A percentile compares a stretch with the other conserved stretches of the same genome.
phyloP scores from a whole-genome alignment of 2,797 vertebrate species.

The Pseudotriccus pelzelni region DNA sequence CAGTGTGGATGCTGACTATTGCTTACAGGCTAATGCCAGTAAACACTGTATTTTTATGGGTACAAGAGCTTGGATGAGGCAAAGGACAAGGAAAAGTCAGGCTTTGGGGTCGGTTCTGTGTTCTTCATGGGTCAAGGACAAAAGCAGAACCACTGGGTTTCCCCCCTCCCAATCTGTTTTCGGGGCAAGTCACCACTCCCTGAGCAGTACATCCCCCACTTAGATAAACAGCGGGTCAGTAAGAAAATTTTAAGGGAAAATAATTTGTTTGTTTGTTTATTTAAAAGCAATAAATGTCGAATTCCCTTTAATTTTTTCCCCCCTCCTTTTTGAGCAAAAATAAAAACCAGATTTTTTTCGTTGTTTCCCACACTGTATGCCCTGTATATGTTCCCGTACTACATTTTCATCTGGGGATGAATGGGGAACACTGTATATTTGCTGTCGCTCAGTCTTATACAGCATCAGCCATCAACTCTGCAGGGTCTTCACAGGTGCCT shows the following conservation, averaged over 20 bases:
- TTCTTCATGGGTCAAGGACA: neutral
- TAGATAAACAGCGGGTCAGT: too few species aligned
- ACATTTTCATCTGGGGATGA: neutral
- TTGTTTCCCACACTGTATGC: neutral
- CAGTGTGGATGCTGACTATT: neutral
- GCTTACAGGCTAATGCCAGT: neutral
- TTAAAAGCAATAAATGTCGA: neutral
- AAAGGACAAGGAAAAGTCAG: neutral
- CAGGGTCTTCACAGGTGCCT: neutral
- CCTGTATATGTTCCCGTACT: neutral
- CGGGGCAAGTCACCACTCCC: neutral
- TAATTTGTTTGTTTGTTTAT: neutral
- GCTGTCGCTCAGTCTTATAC: neutral
- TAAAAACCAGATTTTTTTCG: fast-evolving
- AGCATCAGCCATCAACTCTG: neutral
- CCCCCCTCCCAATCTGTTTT: neutral
- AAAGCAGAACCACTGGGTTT: neutral
- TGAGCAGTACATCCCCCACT: neutral
- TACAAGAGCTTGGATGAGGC: neutral
- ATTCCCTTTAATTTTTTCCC: neutral
- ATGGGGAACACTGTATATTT: neutral
- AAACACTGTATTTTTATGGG: neutral
- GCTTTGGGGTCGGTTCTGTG: neutral
- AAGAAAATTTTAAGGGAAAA: neutral
- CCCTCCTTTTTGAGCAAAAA: neutral